Evolutionary conservation across 2,888 invertebrate species (phyloP).

Genomic region (Drosophila fungiperda): DNA sequence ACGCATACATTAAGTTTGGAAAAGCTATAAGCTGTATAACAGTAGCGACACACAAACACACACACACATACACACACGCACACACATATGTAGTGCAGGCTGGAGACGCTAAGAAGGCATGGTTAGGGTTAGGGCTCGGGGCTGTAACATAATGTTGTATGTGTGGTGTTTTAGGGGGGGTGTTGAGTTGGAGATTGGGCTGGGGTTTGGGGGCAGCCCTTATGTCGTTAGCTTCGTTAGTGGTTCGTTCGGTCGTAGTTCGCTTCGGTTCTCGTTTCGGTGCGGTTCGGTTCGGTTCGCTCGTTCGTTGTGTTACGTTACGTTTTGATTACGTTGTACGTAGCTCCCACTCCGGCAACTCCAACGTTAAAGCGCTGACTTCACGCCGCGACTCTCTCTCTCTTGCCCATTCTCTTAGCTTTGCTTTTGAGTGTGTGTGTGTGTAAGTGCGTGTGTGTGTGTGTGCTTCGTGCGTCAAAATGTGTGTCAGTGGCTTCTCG

Average conservation of each 20-base stretch:
- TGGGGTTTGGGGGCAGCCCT: conserved; percentile 15
- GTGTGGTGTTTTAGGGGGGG: not conserved
- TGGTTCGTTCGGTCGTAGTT: conserved; percentile 35
- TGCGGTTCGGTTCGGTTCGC: conserved; percentile 17
- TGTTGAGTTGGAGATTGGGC: conserved; percentile 2
- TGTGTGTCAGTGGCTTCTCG: conserved; percentile 77
- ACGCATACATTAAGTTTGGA: conserved; percentile 66
- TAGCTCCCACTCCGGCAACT: conserved; percentile 52
- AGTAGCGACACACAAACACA: conserved; percentile 36
- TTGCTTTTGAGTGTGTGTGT: not conserved
- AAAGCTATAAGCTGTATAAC: conserved; percentile 75
- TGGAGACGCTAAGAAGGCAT: conserved; percentile 19
- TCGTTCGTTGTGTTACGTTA: conserved; percentile 32
- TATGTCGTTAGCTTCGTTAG: conserved; percentile 67
- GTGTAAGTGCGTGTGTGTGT: conserved; percentile 29
- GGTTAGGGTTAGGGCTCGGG: conserved; percentile 27
- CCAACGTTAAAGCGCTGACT: conserved; percentile 44
- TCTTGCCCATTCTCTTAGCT: not conserved
- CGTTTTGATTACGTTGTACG: conserved; percentile 51
- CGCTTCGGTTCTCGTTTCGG: conserved; percentile 19
- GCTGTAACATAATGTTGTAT: conserved; percentile 65
- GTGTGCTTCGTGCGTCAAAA: conserved; percentile 54
- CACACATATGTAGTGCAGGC: conserved; percentile 17
- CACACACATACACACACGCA: not conserved
- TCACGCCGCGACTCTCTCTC: conserved; percentile 28